Conservation (phyloP, 2,888 invertebrate species). For the Metellina segmentata region DNA sequence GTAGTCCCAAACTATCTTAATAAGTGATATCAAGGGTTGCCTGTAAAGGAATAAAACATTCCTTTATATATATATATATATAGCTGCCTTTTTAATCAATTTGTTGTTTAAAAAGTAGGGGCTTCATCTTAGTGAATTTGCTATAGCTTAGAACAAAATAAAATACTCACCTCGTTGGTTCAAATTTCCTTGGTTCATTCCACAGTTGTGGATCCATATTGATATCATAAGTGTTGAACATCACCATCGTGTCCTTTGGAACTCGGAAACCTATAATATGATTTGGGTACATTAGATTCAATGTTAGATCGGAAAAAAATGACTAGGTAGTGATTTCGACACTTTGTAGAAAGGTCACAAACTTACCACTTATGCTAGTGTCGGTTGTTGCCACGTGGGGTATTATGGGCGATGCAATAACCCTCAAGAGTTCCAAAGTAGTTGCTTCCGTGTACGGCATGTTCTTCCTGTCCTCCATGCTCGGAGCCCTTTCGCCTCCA, state of each 20-base stretch:
- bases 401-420: slow-evolving; percentile 92
- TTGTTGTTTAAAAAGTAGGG: no score
- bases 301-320: not conserved
- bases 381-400: slow-evolving; percentile 92
- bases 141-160: no score
- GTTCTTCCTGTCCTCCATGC: slow-evolving; percentile 85
- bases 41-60: no score
- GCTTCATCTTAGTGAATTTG: no score
- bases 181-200: slow-evolving; percentile 87
- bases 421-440: slow-evolving; percentile 89
- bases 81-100: no score
- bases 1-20: no score
- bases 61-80: no score
- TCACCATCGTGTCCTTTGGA: slow-evolving; percentile 89
- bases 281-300: not conserved
- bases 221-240: slow-evolving; percentile 91
- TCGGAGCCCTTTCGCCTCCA: slow-evolving; percentile 80
- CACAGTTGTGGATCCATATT: slow-evolving; percentile 89
- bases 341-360: not conserved
- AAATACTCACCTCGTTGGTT: slow-evolving; percentile 83
- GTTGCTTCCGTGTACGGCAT: slow-evolving; percentile 92
- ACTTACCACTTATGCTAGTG: slow-evolving; percentile 86
- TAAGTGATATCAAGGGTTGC: no score
- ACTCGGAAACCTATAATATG: slow-evolving; percentile 81
- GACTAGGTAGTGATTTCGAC: not conserved